Base-by-base conservation (phyloP, 2,113 vertebrate genomes). In the Brachyhypopomus occidentalis region DNA sequence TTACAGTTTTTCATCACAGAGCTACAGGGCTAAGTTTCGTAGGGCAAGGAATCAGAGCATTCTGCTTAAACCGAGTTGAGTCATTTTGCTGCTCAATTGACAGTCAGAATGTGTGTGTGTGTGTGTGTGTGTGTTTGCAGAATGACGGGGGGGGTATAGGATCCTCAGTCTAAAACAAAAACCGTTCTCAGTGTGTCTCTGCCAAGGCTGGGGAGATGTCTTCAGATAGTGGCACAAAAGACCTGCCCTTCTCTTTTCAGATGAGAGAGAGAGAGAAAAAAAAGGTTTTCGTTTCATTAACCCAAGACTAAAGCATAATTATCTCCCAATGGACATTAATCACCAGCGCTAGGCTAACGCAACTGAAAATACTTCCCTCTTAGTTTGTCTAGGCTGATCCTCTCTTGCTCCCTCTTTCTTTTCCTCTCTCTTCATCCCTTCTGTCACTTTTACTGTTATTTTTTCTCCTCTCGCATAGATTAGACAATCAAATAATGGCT, bases 211-310 rank as follows among this genome's bases (percentile, higher is more conserved):
- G 88, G 79, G 87, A 88, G 90, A 91, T 88, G 89, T 90, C 88
- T 90, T 87, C 85, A 89, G 90, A 94, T 91, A 92, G 84, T 82
- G 77, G 78, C 75, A 91, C 89, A 92, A 92, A 92, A 92, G 89
- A 92, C 88, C 86, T 89, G 90, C 89, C 90, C 84, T 88, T 90
- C 38, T 86, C 89, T 83, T 88, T 87, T 85, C 84, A 88, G 77
- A 81, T 19, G 59, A 84, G 75, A 84, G 75, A 58, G 90, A 89
- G 87, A 90, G 87, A 91, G 86, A n/a, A n/a, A n/a, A n/a, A 90
- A 81, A 78, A 92, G 89, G 88, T 92, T 93, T 93, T 92, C 84
- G 75, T 91, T 92, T 93, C 91, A 94, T 94, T 93, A 92, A 92
- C 89, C 93, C 88, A 85, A 89, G 89, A 92, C 88, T 92, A 92